Evolutionary conservation across 2,888 invertebrate genomes (phyloP).

Genomic region (Aspidapion aeneum): DNA sequence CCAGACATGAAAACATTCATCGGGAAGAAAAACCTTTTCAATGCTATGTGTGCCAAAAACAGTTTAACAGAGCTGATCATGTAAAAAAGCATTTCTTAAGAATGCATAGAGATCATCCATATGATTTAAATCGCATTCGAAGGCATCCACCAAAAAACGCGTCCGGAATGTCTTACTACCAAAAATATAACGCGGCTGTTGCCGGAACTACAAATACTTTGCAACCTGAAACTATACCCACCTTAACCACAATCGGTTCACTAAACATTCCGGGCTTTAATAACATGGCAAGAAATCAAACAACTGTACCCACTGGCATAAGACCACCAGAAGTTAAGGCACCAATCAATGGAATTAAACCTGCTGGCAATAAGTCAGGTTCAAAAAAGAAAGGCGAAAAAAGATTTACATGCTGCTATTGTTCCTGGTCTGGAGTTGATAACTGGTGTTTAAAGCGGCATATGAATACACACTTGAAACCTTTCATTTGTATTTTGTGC

Average conservation of each 20-base stretch:
- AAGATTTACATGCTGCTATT: constrained; percentile 75
- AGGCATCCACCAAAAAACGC: constrained; percentile 60
- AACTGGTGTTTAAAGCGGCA: constrained; percentile 93
- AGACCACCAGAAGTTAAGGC: constrained; percentile 36
- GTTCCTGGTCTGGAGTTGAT: constrained; percentile 90
- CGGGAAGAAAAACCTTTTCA: constrained; percentile 92
- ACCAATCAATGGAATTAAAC: constrained; percentile 26
- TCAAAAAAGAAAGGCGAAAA: constrained; percentile 48
- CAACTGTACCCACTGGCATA: constrained; percentile 31
- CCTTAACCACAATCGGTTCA: constrained; percentile 33
- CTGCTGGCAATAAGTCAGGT: constrained; percentile 35
- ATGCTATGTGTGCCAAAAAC: constrained; percentile 88
- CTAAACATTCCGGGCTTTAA: constrained; percentile 43
- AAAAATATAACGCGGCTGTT: constrained; percentile 45
- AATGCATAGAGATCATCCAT: constrained; percentile 88
- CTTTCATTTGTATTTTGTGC: constrained; percentile 85
- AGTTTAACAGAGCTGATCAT: constrained; percentile 91
- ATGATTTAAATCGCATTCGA: constrained; percentile 79
- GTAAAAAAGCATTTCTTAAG: constrained; percentile 91
- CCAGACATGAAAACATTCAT: constrained; percentile 90
- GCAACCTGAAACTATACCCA: constrained; percentile 34
- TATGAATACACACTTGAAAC: constrained; percentile 89
- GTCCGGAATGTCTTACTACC: constrained; percentile 52
- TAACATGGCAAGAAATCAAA: constrained; percentile 35
- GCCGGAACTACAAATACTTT: constrained; percentile 26